Base-by-base conservation (phyloP, 1,140 invertebrate species). In the Himalopsyche phryganea region DNA sequence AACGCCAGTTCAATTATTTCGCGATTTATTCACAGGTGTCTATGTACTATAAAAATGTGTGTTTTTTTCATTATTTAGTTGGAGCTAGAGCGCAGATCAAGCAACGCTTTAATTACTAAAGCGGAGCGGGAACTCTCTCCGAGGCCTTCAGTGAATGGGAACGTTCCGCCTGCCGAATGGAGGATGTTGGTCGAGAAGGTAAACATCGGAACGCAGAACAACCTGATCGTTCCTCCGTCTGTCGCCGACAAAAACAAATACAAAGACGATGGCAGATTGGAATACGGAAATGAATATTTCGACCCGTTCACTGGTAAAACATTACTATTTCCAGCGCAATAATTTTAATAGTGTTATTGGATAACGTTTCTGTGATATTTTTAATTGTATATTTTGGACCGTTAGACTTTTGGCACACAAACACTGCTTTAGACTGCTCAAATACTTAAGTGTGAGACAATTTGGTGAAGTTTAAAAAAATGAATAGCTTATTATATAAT, bases 51-150 rank as follows among this genome's bases (percentile, higher is more conserved):
- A 46, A 28, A 13, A 49, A 23, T 49, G 28, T 47, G 15, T 51
- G 28, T 15, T 14, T 15, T n/a, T n/a, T 28, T 28, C 23, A 28
- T 28, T n/a, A 17, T 19, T 19, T 18, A 58, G 56, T 35, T 58
- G 55, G 32, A 42, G 13, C 36, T 53, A 32, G 51, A 58, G 9
- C 42, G 41, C 11, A 47, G 41, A 20, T 15, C 23, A n/a, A 61
- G 44, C 15, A 61, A 61, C 49, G 14, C 52, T 6, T 52, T 55
- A 18, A 33, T 72, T 2, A 73, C 71, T 5, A 63, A 71, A 60
- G 75, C 75, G 6, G 75, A 77, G 48, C 65, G 74, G 0, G 75
- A 76, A 55, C 59, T 76, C 28, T 76, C 75, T 0, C 75, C 75
- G 6, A 48, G 60, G 10, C 55, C 50, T n/a, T 51, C 54, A 6